Evolutionary conservation across 2,113 vertebrate species (phyloP).

Genomic region (Atractosteus spatula): DNA sequence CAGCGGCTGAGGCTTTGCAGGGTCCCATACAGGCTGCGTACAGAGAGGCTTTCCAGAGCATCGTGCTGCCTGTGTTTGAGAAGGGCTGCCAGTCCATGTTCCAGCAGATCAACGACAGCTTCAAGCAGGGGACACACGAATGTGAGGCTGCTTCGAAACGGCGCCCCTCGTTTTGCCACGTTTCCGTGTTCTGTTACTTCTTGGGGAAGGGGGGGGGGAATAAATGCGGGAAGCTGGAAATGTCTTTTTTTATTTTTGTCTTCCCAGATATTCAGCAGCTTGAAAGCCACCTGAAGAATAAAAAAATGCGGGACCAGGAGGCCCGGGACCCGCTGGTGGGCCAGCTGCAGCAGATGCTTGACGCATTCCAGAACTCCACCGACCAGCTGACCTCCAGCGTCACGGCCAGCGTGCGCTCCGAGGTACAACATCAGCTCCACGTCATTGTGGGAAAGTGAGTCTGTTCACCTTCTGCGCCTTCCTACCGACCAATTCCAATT

Average conservation of each 20-base stretch:
- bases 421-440: conserved; percentile 92
- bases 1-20: conserved; percentile 87
- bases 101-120: conserved; percentile 97
- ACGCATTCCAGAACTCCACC: conserved; percentile 76
- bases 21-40: conserved; percentile 89
- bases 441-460: conserved; percentile 89
- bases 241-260: neutral
- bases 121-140: conserved; percentile 93
- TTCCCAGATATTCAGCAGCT: conserved; percentile 88
- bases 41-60: conserved; percentile 88
- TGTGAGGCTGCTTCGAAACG: conserved; percentile 68
- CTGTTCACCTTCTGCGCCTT: neutral
- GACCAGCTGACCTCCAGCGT: conserved; percentile 82
- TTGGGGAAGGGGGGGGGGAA: too few species aligned
- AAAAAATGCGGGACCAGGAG: conserved; percentile 84
- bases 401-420: conserved; percentile 74
- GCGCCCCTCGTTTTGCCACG: neutral
- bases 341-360: conserved; percentile 84
- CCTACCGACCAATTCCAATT: too few species aligned
- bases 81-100: conserved; percentile 98
- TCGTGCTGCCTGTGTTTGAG: conserved; percentile 90
- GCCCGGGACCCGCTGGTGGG: conserved; percentile 74
- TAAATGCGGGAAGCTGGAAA: neutral
- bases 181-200: neutral
- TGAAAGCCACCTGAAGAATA: conserved; percentile 83